Evolutionary conservation across 35 echinoderm and acorn worm genomes (phyloP).

Genomic region (Amphiura filiformis): DNA sequence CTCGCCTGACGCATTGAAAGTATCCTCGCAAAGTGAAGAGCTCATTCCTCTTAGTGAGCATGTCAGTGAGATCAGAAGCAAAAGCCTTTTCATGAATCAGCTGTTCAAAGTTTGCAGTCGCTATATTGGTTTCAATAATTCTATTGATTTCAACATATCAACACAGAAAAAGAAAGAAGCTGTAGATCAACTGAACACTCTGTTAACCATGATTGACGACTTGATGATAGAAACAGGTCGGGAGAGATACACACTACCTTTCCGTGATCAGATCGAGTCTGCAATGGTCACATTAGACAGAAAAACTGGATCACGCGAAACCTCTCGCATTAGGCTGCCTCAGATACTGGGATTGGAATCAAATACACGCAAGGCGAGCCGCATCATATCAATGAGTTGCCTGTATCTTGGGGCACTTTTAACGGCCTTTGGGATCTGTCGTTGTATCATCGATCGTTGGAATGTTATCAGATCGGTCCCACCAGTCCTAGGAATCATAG

Average conservation of each 20-base stretch:
- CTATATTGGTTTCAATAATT: not conserved
- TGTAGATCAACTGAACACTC: not conserved
- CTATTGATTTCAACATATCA: not conserved
- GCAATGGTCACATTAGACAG: not conserved
- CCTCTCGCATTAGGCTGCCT: not conserved
- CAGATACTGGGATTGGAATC: no score
- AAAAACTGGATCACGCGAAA: not conserved
- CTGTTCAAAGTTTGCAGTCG: not conserved
- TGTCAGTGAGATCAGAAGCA: not conserved
- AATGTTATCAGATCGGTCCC: no score
- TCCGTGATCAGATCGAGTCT: not conserved
- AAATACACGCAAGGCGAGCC: no score
- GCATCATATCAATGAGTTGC: no score
- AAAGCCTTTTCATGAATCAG: not conserved
- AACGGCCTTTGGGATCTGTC: no score
- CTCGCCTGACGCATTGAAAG: not conserved
- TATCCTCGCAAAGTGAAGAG: not conserved
- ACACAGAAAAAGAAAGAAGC: not conserved
- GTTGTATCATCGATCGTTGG: no score
- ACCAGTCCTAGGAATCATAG: no score
- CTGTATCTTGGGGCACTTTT: no score
- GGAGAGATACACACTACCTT: not conserved
- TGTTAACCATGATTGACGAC: not conserved
- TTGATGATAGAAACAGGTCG: not conserved
- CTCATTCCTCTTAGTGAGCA: not conserved